Base-by-base conservation (phyloP, 1,140 invertebrate genomes). In the Telenomus remus region DNA sequence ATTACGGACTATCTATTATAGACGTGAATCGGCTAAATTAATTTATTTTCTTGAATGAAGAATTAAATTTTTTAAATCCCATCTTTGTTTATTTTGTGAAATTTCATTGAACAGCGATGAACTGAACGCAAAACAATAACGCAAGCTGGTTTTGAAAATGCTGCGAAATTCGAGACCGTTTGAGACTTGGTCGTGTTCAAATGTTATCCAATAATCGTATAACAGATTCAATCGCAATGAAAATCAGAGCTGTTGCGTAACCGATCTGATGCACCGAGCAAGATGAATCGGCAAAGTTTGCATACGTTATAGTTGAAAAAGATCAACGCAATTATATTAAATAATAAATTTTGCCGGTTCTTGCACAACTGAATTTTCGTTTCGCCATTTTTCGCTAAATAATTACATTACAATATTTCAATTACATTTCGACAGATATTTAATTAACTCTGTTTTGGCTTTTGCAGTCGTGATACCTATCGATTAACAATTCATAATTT, bases 121-220 rank as follows among this genome's bases (percentile, higher is more conserved):
- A 34, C 54, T 14, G 16, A 35, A 35, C 34, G 5, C 10, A 35
- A 35, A 35, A 35, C 5, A 35, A 5, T 35, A 13, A 44, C 12
- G 43, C 11, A 44, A 44, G 13, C 8, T 14, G n/a, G 12, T 53
- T 64, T 39, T 39, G 37, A 39, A 39, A 39, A n/a, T 10, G 34
- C 37, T 2, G 2, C 9, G 9, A n/a, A 2, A 39, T 11, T 39
- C 37, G 8, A 6, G 34, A 51, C 61, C 55, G 65, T 66, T 76
- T 51, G 64, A 69, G 68, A 72, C 59, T 65, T 51, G 68, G 27
- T 59, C 57, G 61, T 33, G 34, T 9, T 46, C 57, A 72, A 77
- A 77, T 77, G 75, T 73, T 72, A 77, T 64, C 55, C 51, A 69
- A 50, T 65, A 64, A 72, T 72, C 75, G 75, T 77, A 69, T 61